phyloP scores from a whole-genome alignment of 1,140 invertebrate genomes.

The Vanessa tameamea region DNA sequence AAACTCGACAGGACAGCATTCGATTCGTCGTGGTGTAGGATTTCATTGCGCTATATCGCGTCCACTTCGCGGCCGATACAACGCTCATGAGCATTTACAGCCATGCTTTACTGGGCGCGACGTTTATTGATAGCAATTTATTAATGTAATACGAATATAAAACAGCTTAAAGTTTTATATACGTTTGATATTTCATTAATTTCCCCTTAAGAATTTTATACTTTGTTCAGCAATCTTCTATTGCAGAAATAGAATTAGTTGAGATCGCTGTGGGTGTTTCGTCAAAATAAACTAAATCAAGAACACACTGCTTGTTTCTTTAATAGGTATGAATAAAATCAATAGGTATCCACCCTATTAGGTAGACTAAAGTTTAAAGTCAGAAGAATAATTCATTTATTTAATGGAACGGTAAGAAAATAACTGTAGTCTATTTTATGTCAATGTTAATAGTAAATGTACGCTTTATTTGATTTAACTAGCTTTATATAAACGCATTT shows the following conservation, averaged over 20 bases:
- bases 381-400: too few species aligned
- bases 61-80: conserved; percentile 52
- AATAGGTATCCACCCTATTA: too few species aligned
- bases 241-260: too few species aligned
- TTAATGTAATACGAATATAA: conserved; percentile 44
- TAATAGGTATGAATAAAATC: too few species aligned
- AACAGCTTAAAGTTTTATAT: conserved; percentile 2
- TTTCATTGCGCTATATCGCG: conserved; percentile 76
- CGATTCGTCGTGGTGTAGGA: conserved; percentile 77
- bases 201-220: neutral
- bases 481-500: conserved; percentile 40
- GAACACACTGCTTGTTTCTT: too few species aligned
- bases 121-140: conserved; percentile 68
- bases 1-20: conserved; percentile 75
- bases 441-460: neutral
- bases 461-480: conserved; percentile 20
- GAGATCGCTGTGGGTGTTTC: too few species aligned
- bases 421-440: neutral
- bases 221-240: too few species aligned
- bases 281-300: neutral
- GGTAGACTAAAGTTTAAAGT: too few species aligned
- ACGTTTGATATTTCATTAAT: neutral
- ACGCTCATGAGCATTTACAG: conserved; percentile 56
- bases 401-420: too few species aligned
- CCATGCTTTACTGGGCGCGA: conserved; percentile 47